Conservation (phyloP, 2,888 invertebrate genomes). For the Mesodorylaimus sp. region DNA sequence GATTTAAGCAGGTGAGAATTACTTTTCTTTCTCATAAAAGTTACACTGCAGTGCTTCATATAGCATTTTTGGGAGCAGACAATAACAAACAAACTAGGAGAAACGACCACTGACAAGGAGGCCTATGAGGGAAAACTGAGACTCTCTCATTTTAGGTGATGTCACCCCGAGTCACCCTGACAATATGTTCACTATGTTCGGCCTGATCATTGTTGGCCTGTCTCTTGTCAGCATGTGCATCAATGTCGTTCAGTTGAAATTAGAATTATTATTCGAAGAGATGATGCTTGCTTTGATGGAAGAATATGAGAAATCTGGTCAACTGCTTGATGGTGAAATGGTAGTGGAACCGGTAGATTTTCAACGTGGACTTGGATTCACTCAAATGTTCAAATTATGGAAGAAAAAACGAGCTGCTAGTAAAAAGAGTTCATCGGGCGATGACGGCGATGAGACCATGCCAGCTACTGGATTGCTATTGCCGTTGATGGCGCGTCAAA, state of each 20-base stretch:
- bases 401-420: not conserved
- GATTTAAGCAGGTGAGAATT: too few relatives aligned
- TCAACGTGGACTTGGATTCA: not conserved
- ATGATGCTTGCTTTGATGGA: slow-evolving; percentile 26
- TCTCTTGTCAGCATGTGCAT: slow-evolving; percentile 24
- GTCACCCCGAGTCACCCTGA: slow-evolving; percentile 27
- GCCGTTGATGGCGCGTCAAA: not conserved
- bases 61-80: too few relatives aligned
- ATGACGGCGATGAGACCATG: too few relatives aligned
- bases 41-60: too few relatives aligned
- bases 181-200: slow-evolving; percentile 26
- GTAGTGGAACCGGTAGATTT: not conserved
- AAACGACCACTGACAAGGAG: too few relatives aligned
- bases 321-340: too few relatives aligned
- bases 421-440: too few relatives aligned
- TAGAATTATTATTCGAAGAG: slow-evolving; percentile 12
- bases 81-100: too few relatives aligned
- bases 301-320: slow-evolving; percentile 16
- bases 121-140: too few relatives aligned
- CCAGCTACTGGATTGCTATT: not conserved
- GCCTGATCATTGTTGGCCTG: slow-evolving; percentile 25
- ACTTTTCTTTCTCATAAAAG: too few relatives aligned
- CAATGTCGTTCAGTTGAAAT: slow-evolving; percentile 18
- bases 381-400: not conserved
- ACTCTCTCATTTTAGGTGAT: slow-evolving; percentile 24